A percentile compares a stretch with the other conserved stretches of the same genome.
Evolutionary conservation across 2,888 invertebrate genomes (phyloP).

Genomic region (Epirrhoe tristata): DNA sequence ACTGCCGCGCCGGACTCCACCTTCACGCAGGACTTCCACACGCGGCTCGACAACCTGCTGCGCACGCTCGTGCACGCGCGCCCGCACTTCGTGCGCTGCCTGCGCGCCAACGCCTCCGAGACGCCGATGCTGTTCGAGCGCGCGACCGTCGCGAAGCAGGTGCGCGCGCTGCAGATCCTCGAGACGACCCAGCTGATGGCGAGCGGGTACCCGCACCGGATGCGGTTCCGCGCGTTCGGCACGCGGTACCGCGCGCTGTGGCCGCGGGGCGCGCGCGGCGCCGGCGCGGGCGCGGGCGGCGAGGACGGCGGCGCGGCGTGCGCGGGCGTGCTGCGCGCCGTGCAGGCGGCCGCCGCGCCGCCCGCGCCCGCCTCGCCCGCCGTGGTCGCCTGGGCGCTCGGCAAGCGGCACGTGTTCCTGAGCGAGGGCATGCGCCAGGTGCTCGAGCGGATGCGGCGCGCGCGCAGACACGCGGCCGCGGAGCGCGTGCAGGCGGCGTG

Average conservation of each 20-base stretch:
- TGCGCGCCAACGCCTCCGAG: conserved; percentile 94
- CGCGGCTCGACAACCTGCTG: conserved; percentile 95
- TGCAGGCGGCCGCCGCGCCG: conserved; percentile 91
- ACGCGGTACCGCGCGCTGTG: conserved; percentile 93
- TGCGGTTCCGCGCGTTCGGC: conserved; percentile 97
- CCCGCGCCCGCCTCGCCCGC: conserved; percentile 90
- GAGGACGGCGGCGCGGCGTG: conserved; percentile 87
- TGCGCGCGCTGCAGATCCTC: conserved; percentile 94
- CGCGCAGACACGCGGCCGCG: conserved; percentile 29
- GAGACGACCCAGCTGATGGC: conserved; percentile 98
- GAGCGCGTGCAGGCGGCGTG: conserved; percentile 72
- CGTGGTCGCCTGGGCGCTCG: conserved; percentile 92
- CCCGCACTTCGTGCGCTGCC: conserved; percentile 97
- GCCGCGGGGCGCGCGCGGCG: conserved; percentile 89
- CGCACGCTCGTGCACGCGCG: conserved; percentile 96
- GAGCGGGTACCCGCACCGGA: conserved; percentile 96
- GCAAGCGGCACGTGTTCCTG: conserved; percentile 96
- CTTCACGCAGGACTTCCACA: conserved; percentile 97
- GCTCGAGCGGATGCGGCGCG: conserved; percentile 29
- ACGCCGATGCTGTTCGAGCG: conserved; percentile 94
- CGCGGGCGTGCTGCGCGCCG: conserved; percentile 91
- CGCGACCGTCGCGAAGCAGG: conserved; percentile 92
- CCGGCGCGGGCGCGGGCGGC: conserved; percentile 87
- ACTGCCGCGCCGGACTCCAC: conserved; percentile 96
- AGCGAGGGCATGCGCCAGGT: conserved; percentile 97